Conservation (phyloP, 2,888 invertebrate species). For the Galerucella pusilla region DNA sequence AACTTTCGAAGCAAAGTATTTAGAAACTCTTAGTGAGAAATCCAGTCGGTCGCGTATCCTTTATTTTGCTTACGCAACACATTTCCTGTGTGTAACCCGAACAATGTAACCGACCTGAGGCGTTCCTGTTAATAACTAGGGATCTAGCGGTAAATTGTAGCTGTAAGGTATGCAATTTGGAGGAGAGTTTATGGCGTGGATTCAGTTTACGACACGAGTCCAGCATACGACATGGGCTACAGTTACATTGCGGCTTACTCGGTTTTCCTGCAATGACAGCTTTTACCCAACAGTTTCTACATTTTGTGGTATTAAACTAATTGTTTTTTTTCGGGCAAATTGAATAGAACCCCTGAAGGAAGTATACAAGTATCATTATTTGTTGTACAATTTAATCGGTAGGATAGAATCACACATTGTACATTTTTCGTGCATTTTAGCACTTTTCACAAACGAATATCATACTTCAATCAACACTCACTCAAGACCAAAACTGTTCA, state of each 20-base stretch:
- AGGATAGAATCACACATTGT: too few species aligned
- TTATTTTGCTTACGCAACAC: constrained; percentile 45
- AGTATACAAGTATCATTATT: too few species aligned
- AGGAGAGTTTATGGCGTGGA: constrained; percentile 1
- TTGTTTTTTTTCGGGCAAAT: neutral
- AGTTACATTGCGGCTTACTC: constrained; percentile 18
- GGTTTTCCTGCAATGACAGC: constrained; percentile 21
- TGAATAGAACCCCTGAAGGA: too few species aligned
- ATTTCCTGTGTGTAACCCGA: constrained; percentile 55
- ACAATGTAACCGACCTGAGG: constrained; percentile 46
- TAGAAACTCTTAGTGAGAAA: neutral
- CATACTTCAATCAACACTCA: too few species aligned
- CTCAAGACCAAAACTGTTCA: too few species aligned
- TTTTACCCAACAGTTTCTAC: constrained; percentile 4
- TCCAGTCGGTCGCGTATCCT: neutral
- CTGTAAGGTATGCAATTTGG: constrained; percentile 42
- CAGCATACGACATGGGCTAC: constrained; percentile 20
- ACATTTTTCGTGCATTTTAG: too few species aligned
- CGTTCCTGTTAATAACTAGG: constrained; percentile 45
- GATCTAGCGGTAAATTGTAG: constrained; percentile 48
- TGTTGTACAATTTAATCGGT: too few species aligned
- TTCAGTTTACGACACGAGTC: constrained; percentile 3
- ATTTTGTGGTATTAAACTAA: constrained; percentile 20
- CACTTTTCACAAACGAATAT: too few species aligned
- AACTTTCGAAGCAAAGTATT: neutral